These are phyloP conservation scores for Champsocephalus esox DNA, from an alignment of 2,797 vertebrate species.

Conservation along the genomic window DNA sequence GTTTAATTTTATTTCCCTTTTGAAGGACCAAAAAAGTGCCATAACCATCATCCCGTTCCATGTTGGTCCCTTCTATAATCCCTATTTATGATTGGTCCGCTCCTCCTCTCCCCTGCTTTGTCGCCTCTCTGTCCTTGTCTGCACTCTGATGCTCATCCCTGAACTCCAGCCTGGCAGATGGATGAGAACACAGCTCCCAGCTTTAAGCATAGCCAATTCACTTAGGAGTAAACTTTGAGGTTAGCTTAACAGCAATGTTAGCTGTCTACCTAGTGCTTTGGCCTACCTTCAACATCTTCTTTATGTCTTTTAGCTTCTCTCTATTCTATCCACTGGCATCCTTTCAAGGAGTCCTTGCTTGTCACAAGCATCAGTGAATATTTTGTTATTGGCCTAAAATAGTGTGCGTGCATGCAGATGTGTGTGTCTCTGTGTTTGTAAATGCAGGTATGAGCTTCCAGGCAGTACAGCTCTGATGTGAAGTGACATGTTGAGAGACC, in stretches of 20 bases:
- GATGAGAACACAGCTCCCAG: slow-evolving; percentile 30
- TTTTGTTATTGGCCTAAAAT: slow-evolving; percentile 2
- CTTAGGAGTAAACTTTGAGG: slow-evolving; percentile 38
- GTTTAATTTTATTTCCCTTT: not conserved
- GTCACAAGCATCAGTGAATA: slow-evolving; percentile 28
- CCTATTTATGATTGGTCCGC: not conserved
- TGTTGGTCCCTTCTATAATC: not conserved
- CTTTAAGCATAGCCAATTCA: slow-evolving; percentile 45
- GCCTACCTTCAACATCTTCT: slow-evolving; percentile 27
- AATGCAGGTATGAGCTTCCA: slow-evolving; percentile 68
- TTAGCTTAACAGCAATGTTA: slow-evolving; percentile 29
- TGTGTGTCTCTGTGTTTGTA: slow-evolving; percentile 47
- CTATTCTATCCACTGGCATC: slow-evolving; percentile 32
- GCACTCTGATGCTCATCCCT: slow-evolving; percentile 25
- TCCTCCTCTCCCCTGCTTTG: not conserved
- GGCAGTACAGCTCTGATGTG: slow-evolving; percentile 64
- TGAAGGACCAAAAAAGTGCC: not conserved
- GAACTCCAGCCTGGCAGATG: slow-evolving; percentile 49
- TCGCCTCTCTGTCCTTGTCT: slow-evolving; percentile 18
- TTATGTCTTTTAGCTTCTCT: slow-evolving; percentile 14
- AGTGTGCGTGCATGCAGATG: slow-evolving; percentile 28
- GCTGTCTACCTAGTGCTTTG: not conserved
- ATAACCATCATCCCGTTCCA: not conserved
- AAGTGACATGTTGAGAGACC: slow-evolving; percentile 73
- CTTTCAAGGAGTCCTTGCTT: slow-evolving; percentile 48